phyloP scores from a whole-genome alignment of 2,888 invertebrate genomes.

The Panzeria rudis region DNA sequence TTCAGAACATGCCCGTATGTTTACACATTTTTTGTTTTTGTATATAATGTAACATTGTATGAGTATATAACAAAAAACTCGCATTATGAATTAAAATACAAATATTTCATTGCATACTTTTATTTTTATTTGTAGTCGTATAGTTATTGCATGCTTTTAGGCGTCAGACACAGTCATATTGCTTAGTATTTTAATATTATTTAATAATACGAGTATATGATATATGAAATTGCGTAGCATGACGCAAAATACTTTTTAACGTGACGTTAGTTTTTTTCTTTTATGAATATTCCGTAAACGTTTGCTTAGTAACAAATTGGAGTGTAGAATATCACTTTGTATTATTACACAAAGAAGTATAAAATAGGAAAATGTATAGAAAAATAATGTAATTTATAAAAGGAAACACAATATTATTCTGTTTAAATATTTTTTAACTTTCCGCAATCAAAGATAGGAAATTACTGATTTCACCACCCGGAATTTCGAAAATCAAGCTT shows the following conservation, averaged over 20 bases:
- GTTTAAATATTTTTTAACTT: too few relatives aligned
- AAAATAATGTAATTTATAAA: too few relatives aligned
- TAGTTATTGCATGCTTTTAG: conserved; percentile 53
- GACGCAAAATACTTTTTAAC: conserved; percentile 3
- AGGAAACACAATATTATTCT: too few relatives aligned
- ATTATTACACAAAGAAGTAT: not conserved
- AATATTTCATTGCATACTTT: conserved; percentile 41
- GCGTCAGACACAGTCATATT: conserved; percentile 22
- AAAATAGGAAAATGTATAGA: too few relatives aligned
- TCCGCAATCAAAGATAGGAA: too few relatives aligned
- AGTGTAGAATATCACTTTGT: not conserved
- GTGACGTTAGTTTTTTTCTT: not conserved
- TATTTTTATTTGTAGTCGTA: not conserved
- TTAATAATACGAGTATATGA: not conserved
- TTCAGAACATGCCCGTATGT: too few relatives aligned
- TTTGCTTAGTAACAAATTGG: not conserved
- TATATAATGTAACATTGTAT: not conserved
- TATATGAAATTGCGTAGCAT: conserved; percentile 31
- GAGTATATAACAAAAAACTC: not conserved
- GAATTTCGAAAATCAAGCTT: too few relatives aligned
- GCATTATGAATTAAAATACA: conserved; percentile 26
- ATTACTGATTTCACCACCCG: too few relatives aligned
- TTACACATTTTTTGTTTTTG: not conserved
- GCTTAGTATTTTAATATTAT: not conserved
- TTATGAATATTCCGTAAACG: not conserved